Evolutionary conservation across 2,797 vertebrate genomes (phyloP).

Genomic region (Lerista edwardsae): DNA sequence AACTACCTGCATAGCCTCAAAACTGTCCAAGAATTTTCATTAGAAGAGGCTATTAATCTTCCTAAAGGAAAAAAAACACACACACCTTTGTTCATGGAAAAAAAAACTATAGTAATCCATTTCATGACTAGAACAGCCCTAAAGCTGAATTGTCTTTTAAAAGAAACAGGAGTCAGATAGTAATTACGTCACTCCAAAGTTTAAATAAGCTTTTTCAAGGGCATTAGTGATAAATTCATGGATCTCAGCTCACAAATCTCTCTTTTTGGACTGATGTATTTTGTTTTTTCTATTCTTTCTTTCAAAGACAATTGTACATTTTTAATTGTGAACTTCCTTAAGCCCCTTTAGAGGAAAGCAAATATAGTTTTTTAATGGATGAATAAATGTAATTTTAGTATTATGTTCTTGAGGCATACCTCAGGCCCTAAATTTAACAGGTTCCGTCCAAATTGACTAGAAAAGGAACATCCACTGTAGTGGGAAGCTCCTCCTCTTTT

Average conservation of each 20-base stretch:
- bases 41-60: slow-evolving; percentile 64
- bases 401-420: neutral
- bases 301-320: too few relatives aligned
- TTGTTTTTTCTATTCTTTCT: neutral
- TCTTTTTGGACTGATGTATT: neutral
- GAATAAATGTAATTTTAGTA: neutral
- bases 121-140: slow-evolving; percentile 59
- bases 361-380: too few relatives aligned
- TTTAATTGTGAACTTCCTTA: too few relatives aligned
- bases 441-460: neutral
- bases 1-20: slow-evolving; percentile 62
- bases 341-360: too few relatives aligned
- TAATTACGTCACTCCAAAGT: slow-evolving; percentile 60
- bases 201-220: slow-evolving; percentile 64
- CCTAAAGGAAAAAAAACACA: neutral
- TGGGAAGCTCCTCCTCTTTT: neutral
- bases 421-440: neutral
- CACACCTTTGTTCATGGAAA: slow-evolving; percentile 50
- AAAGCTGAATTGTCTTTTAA: slow-evolving; percentile 58
- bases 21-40: slow-evolving; percentile 61
- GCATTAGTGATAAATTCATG: slow-evolving; percentile 64
- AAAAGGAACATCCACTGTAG: neutral
- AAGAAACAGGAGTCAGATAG: slow-evolving; percentile 51
- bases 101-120: slow-evolving; percentile 53
- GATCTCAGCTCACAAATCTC: slow-evolving; percentile 35